Percentiles rank a stretch among this genome's conserved stretches.
These are phyloP conservation scores for Apus apus DNA, from an alignment of 2,113 vertebrate species.

Conservation along the genomic window DNA sequence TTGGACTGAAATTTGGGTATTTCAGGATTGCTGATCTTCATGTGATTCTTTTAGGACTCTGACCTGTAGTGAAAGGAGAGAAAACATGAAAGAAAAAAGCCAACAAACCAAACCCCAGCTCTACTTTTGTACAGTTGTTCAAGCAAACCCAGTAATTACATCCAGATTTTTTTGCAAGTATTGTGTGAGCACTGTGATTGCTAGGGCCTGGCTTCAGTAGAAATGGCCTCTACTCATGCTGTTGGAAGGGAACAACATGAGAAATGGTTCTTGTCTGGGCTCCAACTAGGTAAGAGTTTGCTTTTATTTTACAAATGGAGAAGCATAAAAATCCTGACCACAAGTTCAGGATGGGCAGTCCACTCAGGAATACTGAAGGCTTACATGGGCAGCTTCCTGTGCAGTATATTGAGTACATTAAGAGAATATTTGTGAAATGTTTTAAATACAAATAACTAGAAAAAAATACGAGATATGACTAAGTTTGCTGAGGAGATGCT, in stretches of 20 bases:
- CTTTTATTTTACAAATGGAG: not conserved
- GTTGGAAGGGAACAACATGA: not conserved
- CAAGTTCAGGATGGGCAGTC: not conserved
- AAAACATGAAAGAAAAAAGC: not conserved
- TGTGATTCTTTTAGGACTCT: not conserved
- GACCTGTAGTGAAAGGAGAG: conserved; percentile 9
- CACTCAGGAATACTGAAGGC: not conserved
- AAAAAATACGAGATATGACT: not conserved
- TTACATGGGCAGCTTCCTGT: not conserved
- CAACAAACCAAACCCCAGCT: not conserved
- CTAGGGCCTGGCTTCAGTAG: not conserved
- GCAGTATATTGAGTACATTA: not conserved
- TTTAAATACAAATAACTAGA: not conserved
- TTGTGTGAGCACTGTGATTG: not conserved
- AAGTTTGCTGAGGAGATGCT: not conserved
- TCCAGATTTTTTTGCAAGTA: not conserved
- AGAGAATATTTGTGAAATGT: not conserved
- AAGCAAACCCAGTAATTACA: not conserved
- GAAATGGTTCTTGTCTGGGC: accelerated
- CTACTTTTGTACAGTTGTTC: not conserved
- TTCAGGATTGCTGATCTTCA: not conserved
- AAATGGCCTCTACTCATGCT: not conserved
- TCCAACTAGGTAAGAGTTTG: not conserved
- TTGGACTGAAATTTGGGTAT: not conserved
- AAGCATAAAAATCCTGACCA: not conserved